Evolutionary conservation across 1,140 invertebrate genomes (phyloP), one percentile per base, ranked within the genome.

Genomic region (Drosophila kurseongensis): DNA sequence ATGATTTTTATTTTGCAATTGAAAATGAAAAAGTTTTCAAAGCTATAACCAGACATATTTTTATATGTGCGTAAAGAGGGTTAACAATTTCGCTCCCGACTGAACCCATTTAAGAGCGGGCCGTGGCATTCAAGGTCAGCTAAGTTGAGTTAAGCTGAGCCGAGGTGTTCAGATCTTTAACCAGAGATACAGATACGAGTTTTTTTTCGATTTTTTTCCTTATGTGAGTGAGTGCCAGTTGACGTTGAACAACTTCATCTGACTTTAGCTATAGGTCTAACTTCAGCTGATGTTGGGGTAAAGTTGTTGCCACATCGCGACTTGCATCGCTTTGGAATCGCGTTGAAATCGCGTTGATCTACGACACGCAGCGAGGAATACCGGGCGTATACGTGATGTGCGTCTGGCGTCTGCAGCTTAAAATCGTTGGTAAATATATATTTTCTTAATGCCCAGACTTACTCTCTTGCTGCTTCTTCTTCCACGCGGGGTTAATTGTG

Each of bases 181-280:
- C 61, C 80, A 84, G 72, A 76, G 80, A 84, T 80, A 79, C 60
- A 66, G 65, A 76, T 71, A 78, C 54, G 32, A 51, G 63, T 56
- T 71, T 57, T 69, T 63, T 54, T 52, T 66, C 29, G 3, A 13
- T 10, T 35, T 65, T 51, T 51, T 50, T 32, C 16, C 10, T 10
- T 69, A n/a, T 69, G 41, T 69, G 54, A 58, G 80, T 73, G 80
- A 84, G 80, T 84, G 76, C 57, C 80, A 76, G 80, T 84, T 85
- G 80, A 84, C 81, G 80, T 84, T 84, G 66, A 77, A 84, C 80
- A 84, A 84, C 81, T 80, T 84, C 81, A 84, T 84, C 69, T 68
- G 57, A 42, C 27, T 69, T 62, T 59, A 61, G 66, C 47, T 47
- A 67, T 57, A 67, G 52, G 29, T 44, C 14, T 58, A 45, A 23